These are phyloP conservation scores for Bruchidius siliquastri DNA, from an alignment of 2,888 invertebrate genomes.

Conservation along the genomic window DNA sequence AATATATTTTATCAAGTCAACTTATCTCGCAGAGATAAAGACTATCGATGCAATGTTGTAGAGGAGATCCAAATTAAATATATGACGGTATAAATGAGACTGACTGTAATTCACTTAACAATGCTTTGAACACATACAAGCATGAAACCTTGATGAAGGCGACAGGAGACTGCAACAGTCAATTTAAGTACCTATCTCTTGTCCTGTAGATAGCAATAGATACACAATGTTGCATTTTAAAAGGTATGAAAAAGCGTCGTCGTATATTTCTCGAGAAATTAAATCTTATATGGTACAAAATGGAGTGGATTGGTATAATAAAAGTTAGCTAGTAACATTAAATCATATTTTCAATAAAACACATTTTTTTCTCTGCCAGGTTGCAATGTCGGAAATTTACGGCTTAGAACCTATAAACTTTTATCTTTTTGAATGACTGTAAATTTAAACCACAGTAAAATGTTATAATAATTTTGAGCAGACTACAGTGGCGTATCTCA, in stretches of 20 bases:
- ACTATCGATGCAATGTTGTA: too few relatives aligned
- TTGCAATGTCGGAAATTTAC: slow-evolving; percentile 33
- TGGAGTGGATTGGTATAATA: slow-evolving; percentile 29
- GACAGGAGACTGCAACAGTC: neutral
- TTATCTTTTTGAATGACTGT: slow-evolving; percentile 39
- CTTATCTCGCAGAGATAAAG: too few relatives aligned
- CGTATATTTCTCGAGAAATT: slow-evolving; percentile 32
- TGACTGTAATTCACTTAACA: neutral
- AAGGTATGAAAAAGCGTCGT: slow-evolving; percentile 10
- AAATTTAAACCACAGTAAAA: slow-evolving; percentile 29
- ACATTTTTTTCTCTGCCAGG: slow-evolving; percentile 33
- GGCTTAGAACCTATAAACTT: slow-evolving; percentile 40
- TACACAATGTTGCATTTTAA: slow-evolving; percentile 9
- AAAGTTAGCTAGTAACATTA: slow-evolving; percentile 33
- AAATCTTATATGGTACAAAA: slow-evolving; percentile 35
- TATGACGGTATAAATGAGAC: too few relatives aligned
- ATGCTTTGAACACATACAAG: neutral
- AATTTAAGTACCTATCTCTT: neutral
- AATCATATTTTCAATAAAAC: slow-evolving; percentile 48
- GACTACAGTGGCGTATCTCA: neutral
- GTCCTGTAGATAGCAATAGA: neutral
- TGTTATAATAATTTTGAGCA: neutral
- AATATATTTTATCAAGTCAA: too few relatives aligned
- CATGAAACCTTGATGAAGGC: neutral
- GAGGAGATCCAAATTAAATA: too few relatives aligned